phyloP scores from a whole-genome alignment of 2,888 invertebrate species.

The Melipona bicolor region DNA sequence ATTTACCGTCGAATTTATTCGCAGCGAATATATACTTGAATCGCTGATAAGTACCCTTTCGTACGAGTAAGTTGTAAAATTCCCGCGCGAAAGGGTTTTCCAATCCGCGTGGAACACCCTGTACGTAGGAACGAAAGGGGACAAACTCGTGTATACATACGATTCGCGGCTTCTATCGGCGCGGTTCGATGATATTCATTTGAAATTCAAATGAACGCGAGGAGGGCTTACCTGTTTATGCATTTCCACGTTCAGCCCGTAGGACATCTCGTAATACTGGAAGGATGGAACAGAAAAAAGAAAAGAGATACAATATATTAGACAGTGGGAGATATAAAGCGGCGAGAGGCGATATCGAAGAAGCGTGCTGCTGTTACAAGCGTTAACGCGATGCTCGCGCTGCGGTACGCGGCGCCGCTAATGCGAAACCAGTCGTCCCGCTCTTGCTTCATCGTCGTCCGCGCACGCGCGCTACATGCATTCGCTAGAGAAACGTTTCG shows the following conservation, averaged over 20 bases:
- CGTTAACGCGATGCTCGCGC: slow-evolving; percentile 47
- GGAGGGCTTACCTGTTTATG: slow-evolving; percentile 93
- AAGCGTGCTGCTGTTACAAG: slow-evolving; percentile 33
- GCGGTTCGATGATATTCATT: slow-evolving; percentile 53
- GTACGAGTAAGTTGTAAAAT: no score
- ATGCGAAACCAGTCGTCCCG: background rate
- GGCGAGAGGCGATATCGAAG: slow-evolving; percentile 23
- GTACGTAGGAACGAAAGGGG: background rate
- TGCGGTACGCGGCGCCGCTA: background rate
- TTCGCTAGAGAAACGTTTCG: background rate
- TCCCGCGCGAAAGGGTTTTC: background rate
- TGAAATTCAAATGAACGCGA: slow-evolving; percentile 52
- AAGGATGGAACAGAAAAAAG: slow-evolving; percentile 83
- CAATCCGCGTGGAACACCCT: background rate
- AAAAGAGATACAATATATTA: slow-evolving; percentile 54
- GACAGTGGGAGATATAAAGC: slow-evolving; percentile 39
- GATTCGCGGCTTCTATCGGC: slow-evolving; percentile 32
- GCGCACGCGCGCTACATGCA: background rate
- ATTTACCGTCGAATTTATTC: no score
- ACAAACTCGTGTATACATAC: background rate
- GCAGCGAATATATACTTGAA: no score
- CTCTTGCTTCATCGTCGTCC: background rate
- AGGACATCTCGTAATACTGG: slow-evolving; percentile 99
- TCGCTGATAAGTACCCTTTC: no score
- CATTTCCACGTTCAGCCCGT: slow-evolving; percentile 98